phyloP scores from a whole-genome alignment of 2,888 invertebrate genomes.

The Notocelia uddmanniana region DNA sequence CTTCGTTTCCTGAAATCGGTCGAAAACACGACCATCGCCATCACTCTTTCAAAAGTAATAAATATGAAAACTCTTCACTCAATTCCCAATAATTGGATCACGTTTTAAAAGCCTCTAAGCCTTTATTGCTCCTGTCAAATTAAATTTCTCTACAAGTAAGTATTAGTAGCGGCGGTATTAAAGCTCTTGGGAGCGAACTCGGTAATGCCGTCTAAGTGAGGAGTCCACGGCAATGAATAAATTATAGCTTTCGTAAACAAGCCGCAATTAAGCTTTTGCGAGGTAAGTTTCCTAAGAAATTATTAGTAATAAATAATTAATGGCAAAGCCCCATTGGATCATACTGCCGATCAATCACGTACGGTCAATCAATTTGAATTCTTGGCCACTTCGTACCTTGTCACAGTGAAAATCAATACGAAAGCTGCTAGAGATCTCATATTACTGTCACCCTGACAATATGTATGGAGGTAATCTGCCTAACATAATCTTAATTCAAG shows the following conservation, averaged over 20 bases:
- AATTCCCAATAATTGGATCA: background rate
- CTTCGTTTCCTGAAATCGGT: too few relatives aligned
- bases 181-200: slow-evolving; percentile 29
- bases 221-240: slow-evolving; percentile 51
- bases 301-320: slow-evolving; percentile 7
- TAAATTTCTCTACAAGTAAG: slow-evolving; percentile 27
- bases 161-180: slow-evolving; percentile 31
- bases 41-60: background rate
- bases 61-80: background rate
- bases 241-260: slow-evolving; percentile 45
- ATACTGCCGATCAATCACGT: too few relatives aligned
- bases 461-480: too few relatives aligned
- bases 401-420: too few relatives aligned
- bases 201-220: slow-evolving; percentile 38
- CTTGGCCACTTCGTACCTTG: too few relatives aligned
- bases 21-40: too few relatives aligned
- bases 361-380: too few relatives aligned
- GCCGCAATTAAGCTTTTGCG: slow-evolving; percentile 10
- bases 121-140: slow-evolving; percentile 5
- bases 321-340: background rate
- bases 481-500: too few relatives aligned
- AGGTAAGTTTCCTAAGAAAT: background rate
- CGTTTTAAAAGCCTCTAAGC: slow-evolving; percentile 11
- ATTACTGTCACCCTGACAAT: too few relatives aligned
- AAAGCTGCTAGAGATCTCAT: too few relatives aligned